Evolutionary conservation across 2,888 invertebrate species (phyloP).

Genomic region (Platycnemis pennipes): DNA sequence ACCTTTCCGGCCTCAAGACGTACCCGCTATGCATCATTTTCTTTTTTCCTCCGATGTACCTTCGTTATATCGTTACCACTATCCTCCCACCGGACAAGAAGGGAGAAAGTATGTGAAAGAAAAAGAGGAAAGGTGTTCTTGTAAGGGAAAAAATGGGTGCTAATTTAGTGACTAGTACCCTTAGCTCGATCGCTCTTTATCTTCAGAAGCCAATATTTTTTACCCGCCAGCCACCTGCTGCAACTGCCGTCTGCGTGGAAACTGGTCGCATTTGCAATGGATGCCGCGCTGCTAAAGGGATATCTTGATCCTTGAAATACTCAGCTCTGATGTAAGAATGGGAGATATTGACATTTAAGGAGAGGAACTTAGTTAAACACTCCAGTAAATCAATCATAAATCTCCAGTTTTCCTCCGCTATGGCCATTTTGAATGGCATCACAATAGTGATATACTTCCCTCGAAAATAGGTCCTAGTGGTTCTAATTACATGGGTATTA

Average conservation of each 20-base stretch:
- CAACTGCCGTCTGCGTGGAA: neutral
- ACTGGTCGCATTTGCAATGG: neutral
- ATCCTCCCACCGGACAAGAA: neutral
- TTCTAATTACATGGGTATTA: too few species aligned
- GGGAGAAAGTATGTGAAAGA: neutral
- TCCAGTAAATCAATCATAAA: neutral
- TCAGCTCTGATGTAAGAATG: neutral
- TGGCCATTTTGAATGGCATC: neutral
- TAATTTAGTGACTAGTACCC: slow-evolving; percentile 59
- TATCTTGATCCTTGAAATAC: neutral
- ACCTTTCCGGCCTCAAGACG: neutral
- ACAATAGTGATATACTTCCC: too few species aligned
- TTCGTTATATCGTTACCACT: neutral
- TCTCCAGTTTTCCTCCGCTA: neutral
- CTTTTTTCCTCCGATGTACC: neutral
- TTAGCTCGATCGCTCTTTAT: slow-evolving; percentile 33
- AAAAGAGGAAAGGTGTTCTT: neutral
- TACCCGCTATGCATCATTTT: neutral
- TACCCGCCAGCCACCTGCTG: slow-evolving; percentile 39
- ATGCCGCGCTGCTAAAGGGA: neutral
- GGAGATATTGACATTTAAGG: neutral
- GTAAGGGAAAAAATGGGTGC: slow-evolving; percentile 34
- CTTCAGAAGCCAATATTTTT: slow-evolving; percentile 24
- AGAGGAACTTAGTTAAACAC: neutral
- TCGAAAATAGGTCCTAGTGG: too few species aligned